These are phyloP conservation scores for Herpetotheres cachinnans DNA, from an alignment of 2,113 vertebrate species.

Conservation along the genomic window DNA sequence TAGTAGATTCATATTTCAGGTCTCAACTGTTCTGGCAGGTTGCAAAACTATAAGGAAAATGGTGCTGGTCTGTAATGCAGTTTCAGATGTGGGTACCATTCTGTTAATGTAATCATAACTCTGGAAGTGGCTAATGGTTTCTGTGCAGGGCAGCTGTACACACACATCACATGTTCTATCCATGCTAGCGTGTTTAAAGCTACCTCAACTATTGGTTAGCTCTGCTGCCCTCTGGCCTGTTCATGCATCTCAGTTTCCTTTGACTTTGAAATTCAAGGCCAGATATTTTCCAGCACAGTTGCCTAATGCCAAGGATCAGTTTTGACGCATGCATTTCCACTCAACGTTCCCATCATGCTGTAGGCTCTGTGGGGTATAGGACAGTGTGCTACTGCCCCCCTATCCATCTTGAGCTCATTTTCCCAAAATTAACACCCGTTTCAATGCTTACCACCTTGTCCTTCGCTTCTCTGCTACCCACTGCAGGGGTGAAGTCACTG, in stretches of 20 bases:
- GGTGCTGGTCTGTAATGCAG: not conserved
- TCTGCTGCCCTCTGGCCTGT: not conserved
- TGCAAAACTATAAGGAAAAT: not conserved
- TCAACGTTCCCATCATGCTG: not conserved
- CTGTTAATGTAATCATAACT: not conserved
- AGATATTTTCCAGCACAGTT: not conserved
- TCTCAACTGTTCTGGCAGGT: not conserved
- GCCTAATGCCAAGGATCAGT: not conserved
- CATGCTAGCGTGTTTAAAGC: not conserved
- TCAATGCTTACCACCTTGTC: not conserved
- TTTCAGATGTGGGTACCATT: not conserved
- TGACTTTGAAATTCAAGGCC: not conserved
- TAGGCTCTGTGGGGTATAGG: not conserved
- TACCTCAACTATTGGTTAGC: not conserved
- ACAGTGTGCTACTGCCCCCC: not conserved
- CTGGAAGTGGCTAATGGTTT: not conserved
- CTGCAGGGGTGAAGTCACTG: not conserved
- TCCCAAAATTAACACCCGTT: not conserved
- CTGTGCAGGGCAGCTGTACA: not conserved
- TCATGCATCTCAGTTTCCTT: not conserved
- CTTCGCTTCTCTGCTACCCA: not conserved
- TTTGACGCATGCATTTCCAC: not conserved
- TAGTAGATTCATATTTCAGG: not conserved
- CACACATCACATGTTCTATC: accelerated
- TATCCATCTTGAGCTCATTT: not conserved